phyloP scores from a whole-genome alignment of 2,113 vertebrate species.

The Donacobius atricapilla region DNA sequence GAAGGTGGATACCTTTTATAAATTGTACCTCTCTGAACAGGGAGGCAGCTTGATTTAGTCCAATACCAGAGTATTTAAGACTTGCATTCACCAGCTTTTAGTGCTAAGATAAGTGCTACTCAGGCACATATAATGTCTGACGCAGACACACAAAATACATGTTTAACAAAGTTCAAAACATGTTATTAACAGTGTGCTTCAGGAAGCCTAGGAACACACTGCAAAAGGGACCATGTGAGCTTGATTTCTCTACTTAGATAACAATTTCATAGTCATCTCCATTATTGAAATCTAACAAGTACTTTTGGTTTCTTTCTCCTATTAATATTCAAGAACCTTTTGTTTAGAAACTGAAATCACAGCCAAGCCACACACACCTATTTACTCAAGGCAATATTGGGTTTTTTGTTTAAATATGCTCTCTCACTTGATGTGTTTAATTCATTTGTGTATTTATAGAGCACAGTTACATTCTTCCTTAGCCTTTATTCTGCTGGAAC shows the following conservation, averaged over 20 bases:
- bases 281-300: background rate
- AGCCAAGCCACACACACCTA: background rate
- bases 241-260: background rate
- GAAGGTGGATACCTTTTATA: background rate
- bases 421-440: background rate
- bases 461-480: background rate
- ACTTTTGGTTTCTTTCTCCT: background rate
- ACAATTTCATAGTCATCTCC: background rate
- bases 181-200: background rate
- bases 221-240: background rate
- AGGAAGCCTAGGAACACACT: background rate
- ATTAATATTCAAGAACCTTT: background rate
- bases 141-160: background rate
- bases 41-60: background rate
- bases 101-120: background rate
- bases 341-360: background rate
- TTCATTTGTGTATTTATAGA: background rate
- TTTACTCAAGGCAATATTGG: background rate
- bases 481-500: background rate
- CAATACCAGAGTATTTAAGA: background rate
- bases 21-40: background rate
- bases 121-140: background rate
- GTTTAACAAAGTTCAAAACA: background rate
- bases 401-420: conserved; percentile 12
- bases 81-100: background rate